Evolutionary conservation across 1,140 invertebrate species (phyloP).

Genomic region (Asobara japonica): DNA sequence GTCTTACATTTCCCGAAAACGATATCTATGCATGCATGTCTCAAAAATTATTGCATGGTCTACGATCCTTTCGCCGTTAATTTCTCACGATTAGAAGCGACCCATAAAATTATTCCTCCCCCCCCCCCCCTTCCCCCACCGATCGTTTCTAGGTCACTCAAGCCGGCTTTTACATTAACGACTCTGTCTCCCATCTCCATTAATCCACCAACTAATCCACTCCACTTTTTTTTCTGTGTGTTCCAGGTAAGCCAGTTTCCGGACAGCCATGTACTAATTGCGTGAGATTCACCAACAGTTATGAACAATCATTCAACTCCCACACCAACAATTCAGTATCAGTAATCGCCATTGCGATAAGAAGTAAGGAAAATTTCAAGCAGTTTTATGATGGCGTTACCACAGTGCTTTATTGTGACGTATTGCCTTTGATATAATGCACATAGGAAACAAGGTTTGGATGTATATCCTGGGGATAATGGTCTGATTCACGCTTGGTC

Average conservation of each 20-base stretch:
- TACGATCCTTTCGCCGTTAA: too few relatives aligned
- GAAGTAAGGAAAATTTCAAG: background rate
- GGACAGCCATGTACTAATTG: background rate
- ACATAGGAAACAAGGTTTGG: background rate
- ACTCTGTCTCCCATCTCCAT: background rate
- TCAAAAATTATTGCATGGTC: too few relatives aligned
- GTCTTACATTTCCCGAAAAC: too few relatives aligned
- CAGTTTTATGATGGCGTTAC: background rate
- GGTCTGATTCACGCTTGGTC: background rate
- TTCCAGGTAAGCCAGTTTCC: background rate
- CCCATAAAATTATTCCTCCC: too few relatives aligned
- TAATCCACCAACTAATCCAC: background rate
- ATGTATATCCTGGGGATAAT: background rate
- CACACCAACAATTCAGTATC: background rate
- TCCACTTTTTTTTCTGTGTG: background rate
- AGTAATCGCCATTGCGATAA: background rate
- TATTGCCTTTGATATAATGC: background rate
- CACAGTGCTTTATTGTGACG: conserved; percentile 3
- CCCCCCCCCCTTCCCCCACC: too few relatives aligned
- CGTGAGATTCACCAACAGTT: background rate
- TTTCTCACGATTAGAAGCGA: too few relatives aligned
- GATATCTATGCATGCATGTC: too few relatives aligned
- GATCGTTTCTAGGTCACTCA: too few relatives aligned
- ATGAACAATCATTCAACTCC: background rate
- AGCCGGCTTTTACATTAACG: too few relatives aligned